These are phyloP conservation scores for Ctena decussata DNA, from an alignment of 2,888 invertebrate genomes.

Conservation along the genomic window DNA sequence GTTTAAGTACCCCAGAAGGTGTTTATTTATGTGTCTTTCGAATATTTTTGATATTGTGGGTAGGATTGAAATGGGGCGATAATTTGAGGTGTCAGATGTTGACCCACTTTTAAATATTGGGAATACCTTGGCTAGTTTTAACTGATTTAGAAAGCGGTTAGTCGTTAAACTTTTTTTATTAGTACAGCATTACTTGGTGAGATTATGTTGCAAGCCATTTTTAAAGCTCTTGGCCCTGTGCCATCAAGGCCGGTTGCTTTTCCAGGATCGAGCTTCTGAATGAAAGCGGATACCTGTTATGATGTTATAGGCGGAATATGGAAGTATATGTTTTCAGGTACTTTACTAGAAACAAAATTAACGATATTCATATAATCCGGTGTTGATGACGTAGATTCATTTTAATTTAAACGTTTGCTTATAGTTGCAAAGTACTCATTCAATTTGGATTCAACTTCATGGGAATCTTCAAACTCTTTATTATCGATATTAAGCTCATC, in stretches of 20 bases:
- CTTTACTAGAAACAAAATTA: background rate
- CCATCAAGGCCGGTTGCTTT: background rate
- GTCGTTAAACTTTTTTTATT: background rate
- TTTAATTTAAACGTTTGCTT: background rate
- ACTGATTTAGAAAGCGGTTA: background rate
- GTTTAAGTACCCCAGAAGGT: background rate
- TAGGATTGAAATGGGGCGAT: background rate
- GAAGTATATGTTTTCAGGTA: background rate
- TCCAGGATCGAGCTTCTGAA: background rate
- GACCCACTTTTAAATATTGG: background rate
- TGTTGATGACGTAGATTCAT: background rate
- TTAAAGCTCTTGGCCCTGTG: background rate
- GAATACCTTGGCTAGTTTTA: background rate
- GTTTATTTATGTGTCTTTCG: too few relatives aligned
- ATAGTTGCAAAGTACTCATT: background rate
- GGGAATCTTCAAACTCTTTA: background rate
- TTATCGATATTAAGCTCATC: background rate
- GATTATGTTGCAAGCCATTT: background rate
- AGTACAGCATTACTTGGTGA: background rate
- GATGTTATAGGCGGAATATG: background rate
- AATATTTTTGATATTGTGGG: background rate
- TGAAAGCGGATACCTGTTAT: background rate
- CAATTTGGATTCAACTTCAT: background rate
- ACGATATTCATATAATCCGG: background rate
- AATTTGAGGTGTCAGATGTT: background rate